A percentile compares a stretch with the other conserved stretches of the same genome.
These are phyloP conservation scores for Crocidura indochinensis DNA, from an alignment of 2,797 vertebrate genomes.

Conservation along the genomic window DNA sequence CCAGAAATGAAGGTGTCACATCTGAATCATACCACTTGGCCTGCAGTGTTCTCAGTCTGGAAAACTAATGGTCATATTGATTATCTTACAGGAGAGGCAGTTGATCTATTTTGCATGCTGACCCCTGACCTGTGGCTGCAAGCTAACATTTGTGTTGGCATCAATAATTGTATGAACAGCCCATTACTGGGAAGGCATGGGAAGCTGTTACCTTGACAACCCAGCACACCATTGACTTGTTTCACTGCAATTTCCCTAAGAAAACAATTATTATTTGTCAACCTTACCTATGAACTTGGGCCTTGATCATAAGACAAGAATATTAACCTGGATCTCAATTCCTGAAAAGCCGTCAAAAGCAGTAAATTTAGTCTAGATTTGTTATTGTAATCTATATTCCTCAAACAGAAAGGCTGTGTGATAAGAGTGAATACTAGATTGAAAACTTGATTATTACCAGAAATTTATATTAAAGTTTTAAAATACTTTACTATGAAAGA, in stretches of 20 bases:
- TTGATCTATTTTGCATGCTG: not conserved
- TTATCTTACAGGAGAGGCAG: slow-evolving; percentile 50
- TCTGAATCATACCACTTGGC: not conserved
- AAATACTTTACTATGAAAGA: too few species aligned
- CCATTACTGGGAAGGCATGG: slow-evolving; percentile 18
- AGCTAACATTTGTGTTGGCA: not conserved
- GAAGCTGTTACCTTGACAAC: slow-evolving; percentile 69
- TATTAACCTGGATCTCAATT: slow-evolving; percentile 47
- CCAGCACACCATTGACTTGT: not conserved
- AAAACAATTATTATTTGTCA: slow-evolving; percentile 50
- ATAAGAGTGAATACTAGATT: too few species aligned
- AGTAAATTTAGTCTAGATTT: slow-evolving; percentile 58
- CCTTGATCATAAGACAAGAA: slow-evolving; percentile 44
- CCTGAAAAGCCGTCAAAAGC: slow-evolving; percentile 11
- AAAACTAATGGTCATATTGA: slow-evolving; percentile 19
- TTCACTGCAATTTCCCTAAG: slow-evolving; percentile 20
- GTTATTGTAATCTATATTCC: slow-evolving; percentile 53
- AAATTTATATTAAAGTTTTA: too few species aligned
- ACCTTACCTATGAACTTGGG: slow-evolving; percentile 12
- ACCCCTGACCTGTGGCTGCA: not conserved
- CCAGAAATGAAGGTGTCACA: not conserved
- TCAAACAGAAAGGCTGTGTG: slow-evolving; percentile 6
- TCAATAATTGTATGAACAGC: not conserved
- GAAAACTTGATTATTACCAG: too few species aligned
- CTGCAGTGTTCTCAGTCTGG: slow-evolving; percentile 4